Evolutionary conservation across 2,888 invertebrate species (phyloP).

Genomic region (Cosmia pyralina): DNA sequence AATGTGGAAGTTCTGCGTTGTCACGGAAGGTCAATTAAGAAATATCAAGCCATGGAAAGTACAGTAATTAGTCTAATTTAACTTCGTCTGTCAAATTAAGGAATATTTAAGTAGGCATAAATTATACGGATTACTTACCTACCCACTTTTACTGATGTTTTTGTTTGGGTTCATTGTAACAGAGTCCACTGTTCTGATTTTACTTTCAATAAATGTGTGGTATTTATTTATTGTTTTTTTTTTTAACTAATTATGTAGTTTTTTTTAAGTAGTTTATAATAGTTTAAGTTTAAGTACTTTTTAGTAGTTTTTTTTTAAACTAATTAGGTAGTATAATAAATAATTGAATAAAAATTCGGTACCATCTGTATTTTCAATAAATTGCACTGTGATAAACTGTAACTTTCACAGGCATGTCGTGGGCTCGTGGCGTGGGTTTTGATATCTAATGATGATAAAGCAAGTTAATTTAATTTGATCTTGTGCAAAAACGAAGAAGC

Average conservation of each 20-base stretch:
- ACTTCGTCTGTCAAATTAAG: conserved; percentile 58
- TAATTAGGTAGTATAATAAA: too few species aligned
- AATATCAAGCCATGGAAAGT: conserved; percentile 73
- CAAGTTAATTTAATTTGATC: neutral
- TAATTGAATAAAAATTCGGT: neutral
- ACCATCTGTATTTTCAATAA: neutral
- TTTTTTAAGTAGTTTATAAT: too few species aligned
- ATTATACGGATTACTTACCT: conserved; percentile 22
- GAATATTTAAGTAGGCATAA: conserved; percentile 42
- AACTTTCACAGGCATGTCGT: neutral
- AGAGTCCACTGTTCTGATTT: neutral
- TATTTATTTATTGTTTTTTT: neutral
- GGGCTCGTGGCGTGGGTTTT: neutral
- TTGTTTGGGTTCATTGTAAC: neutral
- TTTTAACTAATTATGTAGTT: neutral
- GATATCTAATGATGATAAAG: neutral
- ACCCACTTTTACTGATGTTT: neutral
- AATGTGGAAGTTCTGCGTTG: conserved; percentile 77
- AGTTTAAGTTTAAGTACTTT: too few species aligned
- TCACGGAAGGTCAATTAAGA: conserved; percentile 78
- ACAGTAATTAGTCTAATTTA: conserved; percentile 76
- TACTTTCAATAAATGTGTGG: neutral
- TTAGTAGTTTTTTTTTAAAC: neutral
- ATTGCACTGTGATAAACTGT: neutral
- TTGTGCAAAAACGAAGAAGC: neutral